Evolutionary conservation across 1,140 invertebrate genomes (phyloP).

Genomic region (Dendrolimus kikuchii): DNA sequence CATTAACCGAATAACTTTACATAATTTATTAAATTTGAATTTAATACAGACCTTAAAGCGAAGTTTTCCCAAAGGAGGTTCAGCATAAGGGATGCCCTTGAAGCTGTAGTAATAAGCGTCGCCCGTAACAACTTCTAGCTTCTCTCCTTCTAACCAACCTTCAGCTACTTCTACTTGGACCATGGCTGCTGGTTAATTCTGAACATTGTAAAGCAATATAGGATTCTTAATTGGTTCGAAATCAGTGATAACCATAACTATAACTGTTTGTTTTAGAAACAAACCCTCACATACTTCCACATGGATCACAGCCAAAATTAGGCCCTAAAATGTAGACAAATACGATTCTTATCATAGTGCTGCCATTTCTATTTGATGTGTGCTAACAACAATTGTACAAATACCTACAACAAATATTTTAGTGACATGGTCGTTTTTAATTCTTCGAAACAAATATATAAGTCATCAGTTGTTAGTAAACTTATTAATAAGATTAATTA

Average conservation of each 20-base stretch:
- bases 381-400: too few relatives aligned
- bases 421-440: too few relatives aligned
- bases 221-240: too few relatives aligned
- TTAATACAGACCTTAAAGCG: constrained; percentile 1
- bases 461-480: too few relatives aligned
- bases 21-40: too few relatives aligned
- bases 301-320: not conserved
- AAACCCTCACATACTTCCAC: not conserved
- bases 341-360: too few relatives aligned
- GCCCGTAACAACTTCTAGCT: constrained; percentile 12
- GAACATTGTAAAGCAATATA: not conserved
- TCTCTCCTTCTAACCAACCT: constrained; percentile 20
- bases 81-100: constrained; percentile 33
- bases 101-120: constrained; percentile 76
- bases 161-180: constrained; percentile 20
- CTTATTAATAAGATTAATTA: too few relatives aligned
- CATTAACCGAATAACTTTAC: too few relatives aligned
- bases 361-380: too few relatives aligned
- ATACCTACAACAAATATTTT: too few relatives aligned
- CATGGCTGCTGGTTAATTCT: constrained; percentile 6
- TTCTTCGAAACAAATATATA: too few relatives aligned
- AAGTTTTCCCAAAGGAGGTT: constrained; percentile 57
- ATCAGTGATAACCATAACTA: too few relatives aligned
- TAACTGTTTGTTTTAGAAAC: not conserved
- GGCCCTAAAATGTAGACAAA: not conserved